These are phyloP conservation scores for Pseudomugil gertrudae DNA, from an alignment of 2,797 vertebrate genomes.

Conservation along the genomic window DNA sequence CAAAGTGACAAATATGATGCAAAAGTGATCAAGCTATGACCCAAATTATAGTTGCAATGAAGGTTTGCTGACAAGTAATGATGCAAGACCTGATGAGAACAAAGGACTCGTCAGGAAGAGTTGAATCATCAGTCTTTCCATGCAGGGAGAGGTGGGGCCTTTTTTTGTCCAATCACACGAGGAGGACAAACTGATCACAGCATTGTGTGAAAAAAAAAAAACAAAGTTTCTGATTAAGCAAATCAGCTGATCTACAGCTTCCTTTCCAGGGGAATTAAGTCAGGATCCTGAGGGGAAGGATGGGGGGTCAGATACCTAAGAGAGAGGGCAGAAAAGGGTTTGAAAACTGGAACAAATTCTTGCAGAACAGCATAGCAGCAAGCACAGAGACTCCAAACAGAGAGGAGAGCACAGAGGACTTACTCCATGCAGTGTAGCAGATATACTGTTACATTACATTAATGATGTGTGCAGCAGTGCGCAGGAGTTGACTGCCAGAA, in stretches of 20 bases:
- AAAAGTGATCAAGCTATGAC: too few species aligned
- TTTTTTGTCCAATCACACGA: too few species aligned
- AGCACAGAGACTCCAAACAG: background rate
- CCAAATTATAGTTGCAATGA: too few species aligned
- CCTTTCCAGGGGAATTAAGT: background rate
- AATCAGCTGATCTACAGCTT: background rate
- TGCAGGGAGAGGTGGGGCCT: too few species aligned
- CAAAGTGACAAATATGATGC: too few species aligned
- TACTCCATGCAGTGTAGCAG: background rate
- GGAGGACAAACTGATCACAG: too few species aligned
- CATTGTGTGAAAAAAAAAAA: too few species aligned
- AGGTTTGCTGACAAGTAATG: too few species aligned
- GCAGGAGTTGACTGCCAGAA: conserved; percentile 19
- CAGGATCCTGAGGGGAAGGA: background rate
- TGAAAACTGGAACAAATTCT: background rate
- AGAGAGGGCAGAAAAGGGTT: background rate
- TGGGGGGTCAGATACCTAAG: background rate
- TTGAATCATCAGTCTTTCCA: too few species aligned
- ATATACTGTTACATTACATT: conserved; percentile 16
- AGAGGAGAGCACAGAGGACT: background rate
- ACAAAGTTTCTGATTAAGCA: too few species aligned
- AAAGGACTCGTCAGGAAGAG: too few species aligned
- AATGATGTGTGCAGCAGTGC: conserved; percentile 10
- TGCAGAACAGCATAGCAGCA: background rate
- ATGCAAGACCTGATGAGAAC: too few species aligned